Conservation (phyloP, 2,113 vertebrate genomes). For the Pollimyrus isidori region DNA sequence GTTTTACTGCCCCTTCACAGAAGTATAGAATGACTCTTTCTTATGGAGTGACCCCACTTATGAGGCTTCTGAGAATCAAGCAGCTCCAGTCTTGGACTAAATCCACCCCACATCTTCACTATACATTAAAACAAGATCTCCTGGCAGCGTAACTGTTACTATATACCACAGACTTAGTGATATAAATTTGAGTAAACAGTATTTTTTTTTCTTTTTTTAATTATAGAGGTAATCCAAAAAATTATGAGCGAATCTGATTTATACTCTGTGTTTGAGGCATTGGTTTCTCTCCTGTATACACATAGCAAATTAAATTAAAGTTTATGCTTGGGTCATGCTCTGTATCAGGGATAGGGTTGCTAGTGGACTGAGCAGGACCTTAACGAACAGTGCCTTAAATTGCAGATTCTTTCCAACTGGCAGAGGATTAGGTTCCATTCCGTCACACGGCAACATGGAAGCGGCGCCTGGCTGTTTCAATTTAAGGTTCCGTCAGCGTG, state of each 20-base stretch:
- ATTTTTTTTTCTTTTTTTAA: background rate
- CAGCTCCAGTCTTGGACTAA: background rate
- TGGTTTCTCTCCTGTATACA: background rate
- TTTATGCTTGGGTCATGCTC: slow-evolving; percentile 46
- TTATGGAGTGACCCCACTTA: background rate
- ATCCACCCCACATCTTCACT: background rate
- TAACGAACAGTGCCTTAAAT: slow-evolving; percentile 43
- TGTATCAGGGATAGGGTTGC: slow-evolving; percentile 49
- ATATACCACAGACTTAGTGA: background rate
- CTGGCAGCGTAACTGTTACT: background rate
- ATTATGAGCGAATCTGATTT: background rate
- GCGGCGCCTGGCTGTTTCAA: background rate
- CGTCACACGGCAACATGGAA: slow-evolving; percentile 1
- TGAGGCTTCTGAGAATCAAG: background rate
- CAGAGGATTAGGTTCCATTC: slow-evolving; percentile 47
- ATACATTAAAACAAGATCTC: background rate
- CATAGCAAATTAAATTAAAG: background rate
- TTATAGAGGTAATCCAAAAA: background rate
- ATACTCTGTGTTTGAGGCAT: background rate
- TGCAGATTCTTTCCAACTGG: slow-evolving; percentile 46
- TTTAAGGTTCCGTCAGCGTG: background rate
- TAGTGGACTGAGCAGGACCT: slow-evolving; percentile 43
- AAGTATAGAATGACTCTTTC: background rate
- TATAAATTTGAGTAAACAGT: background rate
- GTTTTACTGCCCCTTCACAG: background rate